A percentile compares a stretch with the other conserved stretches of the same genome.
These are phyloP conservation scores for Cosmorhoe ocellata DNA, from an alignment of 2,888 invertebrate genomes.

Conservation along the genomic window DNA sequence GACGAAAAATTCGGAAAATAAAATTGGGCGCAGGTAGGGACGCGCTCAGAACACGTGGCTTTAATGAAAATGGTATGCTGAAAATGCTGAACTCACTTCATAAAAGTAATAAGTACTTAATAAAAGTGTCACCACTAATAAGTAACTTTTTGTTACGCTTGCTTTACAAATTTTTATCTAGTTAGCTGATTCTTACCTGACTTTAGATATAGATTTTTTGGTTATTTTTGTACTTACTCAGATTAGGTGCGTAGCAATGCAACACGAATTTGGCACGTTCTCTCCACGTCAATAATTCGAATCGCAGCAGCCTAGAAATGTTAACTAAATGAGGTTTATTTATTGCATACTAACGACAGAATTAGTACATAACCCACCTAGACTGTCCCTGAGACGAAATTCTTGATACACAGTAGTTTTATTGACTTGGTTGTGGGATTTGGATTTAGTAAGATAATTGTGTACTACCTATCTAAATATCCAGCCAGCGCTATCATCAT, in stretches of 20 bases:
- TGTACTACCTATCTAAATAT: too few relatives aligned
- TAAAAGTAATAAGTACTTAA: too few relatives aligned
- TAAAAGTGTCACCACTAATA: conserved; percentile 20
- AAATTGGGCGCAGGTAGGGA: conserved; percentile 44
- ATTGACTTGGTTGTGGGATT: conserved; percentile 38
- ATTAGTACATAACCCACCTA: conserved; percentile 60
- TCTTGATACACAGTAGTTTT: conserved; percentile 44
- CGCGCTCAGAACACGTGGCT: conserved; percentile 37
- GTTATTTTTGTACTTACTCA: conserved; percentile 7
- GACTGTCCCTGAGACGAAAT: conserved; percentile 60
- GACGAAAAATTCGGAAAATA: conserved; percentile 42
- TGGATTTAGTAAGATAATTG: conserved; percentile 26
- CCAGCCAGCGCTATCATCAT: conserved; percentile 12
- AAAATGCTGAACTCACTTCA: conserved; percentile 29
- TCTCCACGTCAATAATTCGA: conserved; percentile 73
- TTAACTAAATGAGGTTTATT: conserved; percentile 71
- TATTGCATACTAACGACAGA: conserved; percentile 72
- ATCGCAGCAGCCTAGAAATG: conserved; percentile 75
- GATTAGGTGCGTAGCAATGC: conserved; percentile 32
- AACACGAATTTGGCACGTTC: conserved; percentile 66
- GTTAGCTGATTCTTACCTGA: not conserved
- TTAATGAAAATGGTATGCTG: conserved; percentile 31
- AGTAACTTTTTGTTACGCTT: conserved; percentile 17
- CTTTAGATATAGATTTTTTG: too few relatives aligned
- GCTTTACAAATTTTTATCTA: not conserved